Evolutionary conservation across 1,140 invertebrate genomes (phyloP).

Genomic region (Procambarus virginalis): DNA sequence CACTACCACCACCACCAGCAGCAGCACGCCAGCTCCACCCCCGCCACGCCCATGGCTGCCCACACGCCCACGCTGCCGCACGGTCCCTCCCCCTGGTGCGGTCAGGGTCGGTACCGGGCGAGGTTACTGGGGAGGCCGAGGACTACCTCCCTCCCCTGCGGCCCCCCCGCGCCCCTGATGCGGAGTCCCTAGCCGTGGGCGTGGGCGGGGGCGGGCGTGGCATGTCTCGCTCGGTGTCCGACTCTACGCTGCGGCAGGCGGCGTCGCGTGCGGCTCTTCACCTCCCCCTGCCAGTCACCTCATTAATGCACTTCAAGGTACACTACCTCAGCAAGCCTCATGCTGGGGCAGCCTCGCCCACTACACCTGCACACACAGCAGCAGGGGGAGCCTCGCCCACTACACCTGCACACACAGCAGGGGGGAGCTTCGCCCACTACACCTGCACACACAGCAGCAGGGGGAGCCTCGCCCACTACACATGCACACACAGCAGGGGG

Average conservation of each 20-base stretch:
- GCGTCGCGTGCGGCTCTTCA: constrained; percentile 74
- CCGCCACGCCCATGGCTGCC: constrained; percentile 65
- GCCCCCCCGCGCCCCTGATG: constrained; percentile 51
- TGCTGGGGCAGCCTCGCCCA: not conserved
- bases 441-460: too few relatives aligned
- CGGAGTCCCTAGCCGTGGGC: constrained; percentile 41
- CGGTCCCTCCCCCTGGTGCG: constrained; percentile 64
- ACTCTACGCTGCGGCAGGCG: constrained; percentile 73
- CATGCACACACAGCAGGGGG: too few relatives aligned
- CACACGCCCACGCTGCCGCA: constrained; percentile 65
- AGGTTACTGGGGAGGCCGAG: constrained; percentile 60
- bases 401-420: too few relatives aligned
- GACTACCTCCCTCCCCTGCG: constrained; percentile 66
- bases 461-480: too few relatives aligned
- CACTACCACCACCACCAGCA: constrained; percentile 47
- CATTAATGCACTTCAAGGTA: constrained; percentile 75
- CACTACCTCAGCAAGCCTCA: constrained; percentile 7
- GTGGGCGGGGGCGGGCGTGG: constrained; percentile 64
- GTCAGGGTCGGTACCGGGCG: constrained; percentile 67
- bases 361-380: not conserved
- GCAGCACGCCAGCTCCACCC: constrained; percentile 65
- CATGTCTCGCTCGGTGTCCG: constrained; percentile 74
- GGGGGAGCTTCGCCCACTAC: too few relatives aligned
- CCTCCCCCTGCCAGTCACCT: constrained; percentile 74
- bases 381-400: too few relatives aligned